Base-by-base conservation (phyloP, 1,140 invertebrate genomes). In the Oppia nitens region DNA sequence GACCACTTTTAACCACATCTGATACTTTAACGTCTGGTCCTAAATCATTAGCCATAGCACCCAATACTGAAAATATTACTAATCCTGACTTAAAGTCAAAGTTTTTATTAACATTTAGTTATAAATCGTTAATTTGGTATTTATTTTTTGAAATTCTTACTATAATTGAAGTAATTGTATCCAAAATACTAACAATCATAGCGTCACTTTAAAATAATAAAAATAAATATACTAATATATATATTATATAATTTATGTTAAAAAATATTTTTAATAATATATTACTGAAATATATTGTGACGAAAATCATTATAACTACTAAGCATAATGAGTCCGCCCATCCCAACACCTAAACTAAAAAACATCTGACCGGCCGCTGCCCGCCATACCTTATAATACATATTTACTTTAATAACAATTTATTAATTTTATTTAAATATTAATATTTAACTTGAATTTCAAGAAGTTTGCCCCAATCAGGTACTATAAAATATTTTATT, bases 301-400 rank as follows among this genome's bases (percentile, higher is more conserved):
- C 68, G 63, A 59, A 72, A 73, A 23, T 68, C 65, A 61, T 76
- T 77, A 63, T 76, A 77, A 47, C 68, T 72, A 14, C 69, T 66
- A 58, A 75, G 73, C 68, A 77, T 76, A 51, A 77, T 70, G 17
- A 77, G 64, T 23, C 72, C 72, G 24, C 76, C 76, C 64, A 73
- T 74, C 4, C 72, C 73, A 11, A 75, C 70, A 9, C 67, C 68
- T 11, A 77, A 63, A 2, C 73, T 75, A 62, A 73, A 77, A 63
- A 76, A 76, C 66, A 74, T 73, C 58, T 77, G 75, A 23, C 69
- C 70, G 1, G 73, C 72, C 6, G 74, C 74, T 48, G 70, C 69
- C 47, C 67, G 60, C 75, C 75, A 76, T 2, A 74, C 72, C 66
- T 72, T 59, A 59, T 17, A 26, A 25, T 24, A 21, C 27, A 47